phyloP scores from a whole-genome alignment of 1,140 invertebrate genomes.

The Hyphantria cunea region DNA sequence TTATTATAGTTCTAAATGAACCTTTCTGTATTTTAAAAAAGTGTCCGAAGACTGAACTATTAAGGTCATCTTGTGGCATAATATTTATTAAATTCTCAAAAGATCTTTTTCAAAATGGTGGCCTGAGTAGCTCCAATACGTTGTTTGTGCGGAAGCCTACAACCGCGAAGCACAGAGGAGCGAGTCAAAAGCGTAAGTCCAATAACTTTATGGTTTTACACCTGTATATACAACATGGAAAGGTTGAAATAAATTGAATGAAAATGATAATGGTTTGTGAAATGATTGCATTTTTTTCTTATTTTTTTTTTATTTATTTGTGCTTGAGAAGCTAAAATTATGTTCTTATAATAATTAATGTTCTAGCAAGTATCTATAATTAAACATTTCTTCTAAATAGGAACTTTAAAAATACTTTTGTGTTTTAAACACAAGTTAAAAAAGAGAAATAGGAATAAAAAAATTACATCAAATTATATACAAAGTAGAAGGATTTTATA shows the following conservation, averaged over 20 bases:
- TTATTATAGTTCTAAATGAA: too few relatives aligned
- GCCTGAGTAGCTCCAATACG: constrained; percentile 3
- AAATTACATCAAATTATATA: too few relatives aligned
- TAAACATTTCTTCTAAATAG: background rate
- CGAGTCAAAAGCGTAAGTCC: constrained; percentile 37
- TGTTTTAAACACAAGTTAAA: too few relatives aligned
- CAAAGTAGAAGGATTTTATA: too few relatives aligned
- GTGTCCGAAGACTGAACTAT: background rate
- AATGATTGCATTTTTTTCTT: constrained; percentile 33
- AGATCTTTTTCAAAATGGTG: background rate
- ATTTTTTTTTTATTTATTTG: background rate
- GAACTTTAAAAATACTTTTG: background rate
- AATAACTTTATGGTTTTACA: constrained; percentile 26
- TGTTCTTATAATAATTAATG: background rate
- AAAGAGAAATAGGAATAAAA: too few relatives aligned
- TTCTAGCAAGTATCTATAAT: background rate
- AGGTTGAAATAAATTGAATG: constrained; percentile 38
- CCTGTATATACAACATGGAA: constrained; percentile 42
- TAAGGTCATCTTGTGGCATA: background rate
- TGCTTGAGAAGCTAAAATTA: background rate
- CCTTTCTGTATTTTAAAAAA: too few relatives aligned
- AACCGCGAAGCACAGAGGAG: constrained; percentile 47
- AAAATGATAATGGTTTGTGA: constrained; percentile 40
- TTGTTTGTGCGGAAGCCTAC: constrained; percentile 34
- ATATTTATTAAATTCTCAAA: constrained; percentile 1